Base-by-base conservation (phyloP, 2,113 vertebrate species). In the Chamaetylas fuelleborni region DNA sequence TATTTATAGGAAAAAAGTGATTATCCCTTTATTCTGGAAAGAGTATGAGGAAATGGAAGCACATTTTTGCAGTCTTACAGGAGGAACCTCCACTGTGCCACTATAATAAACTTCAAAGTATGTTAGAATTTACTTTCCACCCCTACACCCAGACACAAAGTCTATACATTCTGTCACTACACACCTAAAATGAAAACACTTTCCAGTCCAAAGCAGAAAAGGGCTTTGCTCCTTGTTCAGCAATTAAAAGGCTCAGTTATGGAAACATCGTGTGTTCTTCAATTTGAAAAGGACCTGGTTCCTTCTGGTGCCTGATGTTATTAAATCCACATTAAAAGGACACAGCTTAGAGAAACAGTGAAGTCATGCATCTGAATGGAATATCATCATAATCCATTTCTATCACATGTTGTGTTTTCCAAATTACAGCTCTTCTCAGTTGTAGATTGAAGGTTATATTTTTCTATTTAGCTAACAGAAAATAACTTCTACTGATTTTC, bases 91-190 rank as follows among this genome's bases (percentile, higher is more conserved):
- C 8, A 0, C 1, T 2, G 15, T 64, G 25, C 9, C 29, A 23
- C 73, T 71, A 3, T 31, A 88, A 78, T 45, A 54, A 93, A 81
- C 79, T 71, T 88, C 43, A 80, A 90, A 88, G 51, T 42, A 33
- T 17, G 4, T 38, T 71, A 67, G 56, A 92, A 88, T 56, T 93
- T 86, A 73, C 43, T 92, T 95, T 93, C 88, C 76, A 64, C 57
- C 20, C 17, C 28, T 60, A 26, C 58, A 71, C 9, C 19, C 79
- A 93, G 90, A 95, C 76, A 81, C 11, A 7, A 85, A 86, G 79
- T 90, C 88, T 85, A 94, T 83, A 88, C 58, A 45, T 90, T 87
- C 81, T 92, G 70, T 91, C 89, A 90, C 40, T 94, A 13, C 51
- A 78, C 11, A 54, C 19, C 67, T 83, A 81, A 94, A 95, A 85